Percentiles rank a stretch among this genome's conserved stretches.
These are phyloP conservation scores for Alentia gelatinosa DNA, from an alignment of 2,888 invertebrate species.

Conservation along the genomic window DNA sequence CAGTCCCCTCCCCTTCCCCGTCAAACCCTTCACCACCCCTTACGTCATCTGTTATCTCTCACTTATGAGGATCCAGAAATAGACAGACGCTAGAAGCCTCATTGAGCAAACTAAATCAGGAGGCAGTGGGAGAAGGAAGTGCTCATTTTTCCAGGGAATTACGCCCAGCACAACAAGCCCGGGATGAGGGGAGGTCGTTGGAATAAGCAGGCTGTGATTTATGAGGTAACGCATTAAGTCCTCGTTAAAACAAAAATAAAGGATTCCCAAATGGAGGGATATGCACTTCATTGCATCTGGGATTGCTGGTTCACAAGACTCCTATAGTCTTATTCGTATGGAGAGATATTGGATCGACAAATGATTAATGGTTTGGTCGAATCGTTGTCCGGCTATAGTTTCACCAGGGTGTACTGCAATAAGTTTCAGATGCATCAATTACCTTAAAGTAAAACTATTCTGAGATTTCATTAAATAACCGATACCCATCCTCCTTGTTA, in stretches of 20 bases:
- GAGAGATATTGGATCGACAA: too few species aligned
- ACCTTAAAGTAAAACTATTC: too few species aligned
- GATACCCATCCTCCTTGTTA: too few species aligned
- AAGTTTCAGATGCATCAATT: too few species aligned
- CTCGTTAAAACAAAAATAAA: slow-evolving; percentile 14
- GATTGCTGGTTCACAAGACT: too few species aligned
- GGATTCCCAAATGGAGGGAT: background rate
- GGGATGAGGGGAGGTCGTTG: background rate
- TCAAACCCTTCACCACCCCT: background rate
- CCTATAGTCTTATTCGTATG: too few species aligned
- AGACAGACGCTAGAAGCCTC: background rate
- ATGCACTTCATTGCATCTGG: background rate
- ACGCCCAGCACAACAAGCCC: background rate
- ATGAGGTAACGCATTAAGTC: background rate
- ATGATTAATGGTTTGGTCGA: too few species aligned
- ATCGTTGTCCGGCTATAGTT: too few species aligned
- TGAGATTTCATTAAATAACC: too few species aligned
- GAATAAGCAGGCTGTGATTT: background rate
- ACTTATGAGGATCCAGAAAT: background rate
- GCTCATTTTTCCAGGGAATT: background rate
- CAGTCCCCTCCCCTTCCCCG: background rate
- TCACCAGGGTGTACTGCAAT: too few species aligned
- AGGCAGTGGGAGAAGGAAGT: background rate
- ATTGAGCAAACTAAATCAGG: background rate
- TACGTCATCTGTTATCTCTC: background rate